Percentiles rank a stretch among this genome's conserved stretches.
Evolutionary conservation across 2,113 vertebrate species (phyloP).

Genomic region (Melanerpes aurifrons): DNA sequence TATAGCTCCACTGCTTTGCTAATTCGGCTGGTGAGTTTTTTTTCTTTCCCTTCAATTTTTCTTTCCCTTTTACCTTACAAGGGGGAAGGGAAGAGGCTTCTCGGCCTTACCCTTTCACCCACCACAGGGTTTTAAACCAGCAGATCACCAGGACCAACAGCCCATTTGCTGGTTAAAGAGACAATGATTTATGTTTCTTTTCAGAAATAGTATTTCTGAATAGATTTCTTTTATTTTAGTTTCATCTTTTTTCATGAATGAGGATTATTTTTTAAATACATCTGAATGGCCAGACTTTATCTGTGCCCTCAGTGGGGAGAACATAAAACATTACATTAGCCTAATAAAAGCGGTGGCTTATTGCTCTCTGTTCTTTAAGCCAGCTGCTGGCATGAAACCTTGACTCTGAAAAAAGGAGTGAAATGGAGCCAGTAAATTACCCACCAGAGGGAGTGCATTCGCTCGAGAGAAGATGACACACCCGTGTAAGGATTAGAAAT

Average conservation of each 20-base stretch:
- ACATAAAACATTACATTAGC: not conserved
- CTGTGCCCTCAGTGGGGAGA: not conserved
- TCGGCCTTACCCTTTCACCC: too few species aligned
- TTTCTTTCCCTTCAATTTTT: too few species aligned
- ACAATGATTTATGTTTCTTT: not conserved
- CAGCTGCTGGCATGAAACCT: not conserved
- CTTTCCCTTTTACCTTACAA: too few species aligned
- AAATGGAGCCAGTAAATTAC: not conserved
- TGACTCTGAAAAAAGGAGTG: not conserved
- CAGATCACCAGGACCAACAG: not conserved
- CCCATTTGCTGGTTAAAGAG: not conserved
- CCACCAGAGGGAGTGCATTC: constrained; percentile 56
- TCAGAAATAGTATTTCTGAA: not conserved
- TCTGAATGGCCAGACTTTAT: not conserved
- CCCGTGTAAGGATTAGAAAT: not conserved
- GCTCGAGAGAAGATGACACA: not conserved
- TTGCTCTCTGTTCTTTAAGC: not conserved
- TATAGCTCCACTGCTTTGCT: too few species aligned
- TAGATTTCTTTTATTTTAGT: not conserved
- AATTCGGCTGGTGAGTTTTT: too few species aligned
- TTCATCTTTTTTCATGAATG: not conserved
- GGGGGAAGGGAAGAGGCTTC: too few species aligned
- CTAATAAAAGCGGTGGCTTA: not conserved
- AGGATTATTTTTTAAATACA: not conserved
- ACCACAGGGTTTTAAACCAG: not conserved